Evolutionary conservation across 2,888 invertebrate species (phyloP), one percentile per base, ranked within the genome.

Genomic region (Sinohyriopsis cumingii): DNA sequence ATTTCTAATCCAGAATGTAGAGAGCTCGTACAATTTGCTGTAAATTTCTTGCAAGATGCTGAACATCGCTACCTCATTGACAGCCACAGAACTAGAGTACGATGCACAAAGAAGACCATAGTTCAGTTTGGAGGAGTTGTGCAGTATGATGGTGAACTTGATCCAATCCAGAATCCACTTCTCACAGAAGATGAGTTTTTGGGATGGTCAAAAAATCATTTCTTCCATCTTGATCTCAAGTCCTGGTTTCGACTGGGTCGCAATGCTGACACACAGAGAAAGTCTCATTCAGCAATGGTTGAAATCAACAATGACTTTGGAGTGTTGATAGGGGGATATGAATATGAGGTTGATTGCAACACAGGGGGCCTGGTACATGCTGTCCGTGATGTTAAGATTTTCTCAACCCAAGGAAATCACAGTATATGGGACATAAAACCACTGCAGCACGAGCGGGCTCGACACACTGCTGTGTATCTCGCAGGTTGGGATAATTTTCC

Each of bases 51-150:
- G 75, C 61, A 67, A 19, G 68, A 81, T 22, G 70, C 68, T 28
- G 70, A 76, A 55, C 77, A 72, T 68, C 70, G 81, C 25, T 81
- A 77, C 60, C 62, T 73, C 24, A 64, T 62, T 45, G 72, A 68
- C 59, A 71, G 60, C 5, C 68, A 72, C 63, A 69, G 79, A 59
- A 79, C 81, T 53, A 63, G 77, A 57, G 75, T 76, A 22, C 66
- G 81, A 45, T 77, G 72, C 33, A 67, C 72, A 55, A 57, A 66
- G 7, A 72, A 73, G 19, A 77, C 81, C 7, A 67, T 81, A 59
- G 65, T 79, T 55, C 81, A 81, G 63, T 64, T 81, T 59, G 78
- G 81, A 25, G 81, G 81, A 19, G 71, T 76, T 15, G 76, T 75
- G 67, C 72, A 72, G 62, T 74, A 76, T 65, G 73, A 75, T 57